A percentile compares a stretch with the other conserved stretches of the same genome.
phyloP scores from a whole-genome alignment of 2,888 invertebrate genomes.

The Autographa pulchrina region DNA sequence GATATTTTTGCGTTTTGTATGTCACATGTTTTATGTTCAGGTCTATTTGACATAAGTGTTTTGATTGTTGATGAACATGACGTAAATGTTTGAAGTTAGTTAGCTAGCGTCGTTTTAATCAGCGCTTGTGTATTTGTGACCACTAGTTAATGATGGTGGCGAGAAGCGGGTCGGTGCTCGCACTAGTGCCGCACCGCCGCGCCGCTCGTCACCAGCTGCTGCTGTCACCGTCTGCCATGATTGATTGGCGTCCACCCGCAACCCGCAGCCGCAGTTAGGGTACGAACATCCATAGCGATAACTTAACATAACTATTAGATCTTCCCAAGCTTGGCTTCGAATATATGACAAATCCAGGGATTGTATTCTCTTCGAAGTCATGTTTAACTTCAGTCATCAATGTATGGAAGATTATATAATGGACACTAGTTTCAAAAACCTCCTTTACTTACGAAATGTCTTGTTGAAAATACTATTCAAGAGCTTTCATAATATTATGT shows the following conservation, averaged over 20 bases:
- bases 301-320: slow-evolving; percentile 28
- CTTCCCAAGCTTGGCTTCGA: background rate
- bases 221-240: slow-evolving; percentile 63
- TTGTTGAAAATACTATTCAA: no score
- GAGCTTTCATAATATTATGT: no score
- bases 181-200: slow-evolving; percentile 15
- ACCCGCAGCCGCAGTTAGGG: slow-evolving; percentile 46
- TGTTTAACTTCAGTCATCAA: background rate
- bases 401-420: background rate
- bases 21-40: background rate
- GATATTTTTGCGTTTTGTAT: background rate
- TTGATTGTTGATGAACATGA: slow-evolving; percentile 1
- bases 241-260: slow-evolving; percentile 67
- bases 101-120: slow-evolving; percentile 53
- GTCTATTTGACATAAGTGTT: background rate
- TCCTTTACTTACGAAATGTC: no score
- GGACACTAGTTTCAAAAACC: no score
- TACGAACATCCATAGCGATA: slow-evolving; percentile 36
- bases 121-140: slow-evolving; percentile 53
- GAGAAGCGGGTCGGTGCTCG: slow-evolving; percentile 32
- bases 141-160: slow-evolving; percentile 55
- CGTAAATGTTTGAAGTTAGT: slow-evolving; percentile 38
- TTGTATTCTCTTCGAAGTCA: background rate
- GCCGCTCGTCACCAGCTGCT: slow-evolving; percentile 58
- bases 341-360: background rate